Conservation (phyloP, 2,888 invertebrate species). For the Diaprepes abbreviatus region DNA sequence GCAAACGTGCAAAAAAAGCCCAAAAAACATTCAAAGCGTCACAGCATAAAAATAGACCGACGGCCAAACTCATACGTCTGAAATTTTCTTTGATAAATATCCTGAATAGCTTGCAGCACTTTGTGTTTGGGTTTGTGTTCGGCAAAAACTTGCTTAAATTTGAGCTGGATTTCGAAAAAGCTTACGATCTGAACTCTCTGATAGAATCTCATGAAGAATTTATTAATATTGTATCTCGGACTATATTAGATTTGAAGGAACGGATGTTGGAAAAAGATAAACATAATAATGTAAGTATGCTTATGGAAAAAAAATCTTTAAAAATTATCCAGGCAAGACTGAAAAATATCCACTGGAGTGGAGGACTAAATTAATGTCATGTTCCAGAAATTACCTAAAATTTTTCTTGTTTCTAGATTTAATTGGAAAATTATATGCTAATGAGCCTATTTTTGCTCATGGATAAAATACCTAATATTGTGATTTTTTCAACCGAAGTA, state of each 20-base stretch:
- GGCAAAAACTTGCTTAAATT: constrained; percentile 58
- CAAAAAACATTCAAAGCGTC: constrained; percentile 40
- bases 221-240: constrained; percentile 57
- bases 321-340: too few relatives aligned
- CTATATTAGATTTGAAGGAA: constrained; percentile 51
- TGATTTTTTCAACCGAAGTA: too few relatives aligned
- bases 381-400: too few relatives aligned
- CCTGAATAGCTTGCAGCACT: constrained; percentile 63
- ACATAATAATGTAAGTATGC: constrained; percentile 60
- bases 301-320: too few relatives aligned
- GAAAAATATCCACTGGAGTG: too few relatives aligned
- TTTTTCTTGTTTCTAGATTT: too few relatives aligned
- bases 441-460: too few relatives aligned
- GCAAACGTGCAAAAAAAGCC: constrained; percentile 25
- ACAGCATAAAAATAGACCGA: constrained; percentile 23
- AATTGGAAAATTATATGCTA: too few relatives aligned
- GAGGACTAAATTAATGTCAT: too few relatives aligned
- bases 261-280: constrained; percentile 48
- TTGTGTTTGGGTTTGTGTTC: constrained; percentile 62
- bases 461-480: too few relatives aligned
- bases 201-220: constrained; percentile 61
- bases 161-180: constrained; percentile 61
- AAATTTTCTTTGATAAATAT: constrained; percentile 62
- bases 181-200: constrained; percentile 62
- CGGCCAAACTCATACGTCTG: constrained; percentile 52